A percentile compares a stretch with the other conserved stretches of the same genome.
Conservation (phyloP, 2,797 vertebrate species). For the Typhlichthys eigenmanni region DNA sequence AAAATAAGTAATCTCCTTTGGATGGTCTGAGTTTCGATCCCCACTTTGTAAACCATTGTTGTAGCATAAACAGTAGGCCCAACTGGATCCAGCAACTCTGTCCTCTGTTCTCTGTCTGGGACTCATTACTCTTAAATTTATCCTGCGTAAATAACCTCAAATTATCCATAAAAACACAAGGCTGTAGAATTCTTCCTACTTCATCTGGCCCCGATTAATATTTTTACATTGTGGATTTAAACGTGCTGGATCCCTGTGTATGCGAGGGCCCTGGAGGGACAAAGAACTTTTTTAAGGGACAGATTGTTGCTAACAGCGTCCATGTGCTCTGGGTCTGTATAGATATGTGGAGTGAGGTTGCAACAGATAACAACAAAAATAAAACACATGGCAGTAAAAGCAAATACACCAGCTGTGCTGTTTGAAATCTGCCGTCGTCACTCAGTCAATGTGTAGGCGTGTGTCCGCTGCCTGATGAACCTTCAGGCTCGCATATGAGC, state of each 20-base stretch:
- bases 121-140: constrained; percentile 73
- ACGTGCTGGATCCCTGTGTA: constrained; percentile 71
- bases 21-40: no score
- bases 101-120: constrained; percentile 53
- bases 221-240: constrained; percentile 79
- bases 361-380: constrained; percentile 75
- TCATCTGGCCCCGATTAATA: constrained; percentile 80
- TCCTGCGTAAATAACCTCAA: constrained; percentile 81
- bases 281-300: constrained; percentile 62
- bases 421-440: constrained; percentile 68
- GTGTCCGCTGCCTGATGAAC: constrained; percentile 36
- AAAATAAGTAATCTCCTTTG: no score
- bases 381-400: constrained; percentile 69
- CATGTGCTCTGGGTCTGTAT: constrained; percentile 68
- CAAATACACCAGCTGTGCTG: constrained; percentile 58
- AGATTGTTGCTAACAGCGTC: constrained; percentile 66
- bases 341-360: constrained; percentile 69
- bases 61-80: constrained; percentile 35
- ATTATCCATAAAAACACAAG: constrained; percentile 78
- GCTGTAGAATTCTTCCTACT: constrained; percentile 72
- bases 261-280: constrained; percentile 57
- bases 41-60: constrained; percentile 1
- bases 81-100: constrained; percentile 49
- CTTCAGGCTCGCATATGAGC: constrained; percentile 62
- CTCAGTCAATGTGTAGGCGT: constrained; percentile 61